phyloP scores from a whole-genome alignment of 2,888 invertebrate species.

The Leucania comma region DNA sequence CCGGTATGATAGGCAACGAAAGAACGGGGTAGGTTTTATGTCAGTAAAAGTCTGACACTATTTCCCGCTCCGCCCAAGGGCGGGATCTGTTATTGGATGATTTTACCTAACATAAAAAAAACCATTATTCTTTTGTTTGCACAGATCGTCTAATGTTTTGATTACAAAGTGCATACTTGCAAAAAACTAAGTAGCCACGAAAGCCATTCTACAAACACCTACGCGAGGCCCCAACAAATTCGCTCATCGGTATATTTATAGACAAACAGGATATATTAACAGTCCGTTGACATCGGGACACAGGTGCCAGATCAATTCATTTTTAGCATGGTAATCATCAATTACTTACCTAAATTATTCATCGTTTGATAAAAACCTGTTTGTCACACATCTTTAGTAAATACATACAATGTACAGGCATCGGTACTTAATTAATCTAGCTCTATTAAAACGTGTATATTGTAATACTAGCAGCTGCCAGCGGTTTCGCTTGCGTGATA shows the following conservation, averaged over 20 bases:
- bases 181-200: conserved; percentile 45
- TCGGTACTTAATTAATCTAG: conserved; percentile 4
- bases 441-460: background rate
- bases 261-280: conserved; percentile 78
- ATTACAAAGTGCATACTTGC: conserved; percentile 50
- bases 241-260: conserved; percentile 75
- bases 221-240: conserved; percentile 65
- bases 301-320: conserved; percentile 71
- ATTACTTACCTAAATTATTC: conserved; percentile 58
- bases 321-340: conserved; percentile 64
- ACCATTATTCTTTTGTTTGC: conserved; percentile 33
- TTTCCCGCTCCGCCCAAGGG: too few species aligned
- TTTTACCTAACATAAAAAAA: too few species aligned
- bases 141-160: conserved; percentile 33
- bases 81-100: too few species aligned
- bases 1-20: too few species aligned
- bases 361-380: conserved; percentile 45
- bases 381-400: conserved; percentile 16
- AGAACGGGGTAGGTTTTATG: too few species aligned
- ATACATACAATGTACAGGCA: background rate
- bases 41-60: too few species aligned
- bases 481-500: too few species aligned
- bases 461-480: too few species aligned
- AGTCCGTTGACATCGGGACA: conserved; percentile 76
- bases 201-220: conserved; percentile 58